A percentile compares a stretch with the other conserved stretches of the same genome.
Evolutionary conservation across 2,113 vertebrate species (phyloP).

Genomic region (Rostratula benghalensis): DNA sequence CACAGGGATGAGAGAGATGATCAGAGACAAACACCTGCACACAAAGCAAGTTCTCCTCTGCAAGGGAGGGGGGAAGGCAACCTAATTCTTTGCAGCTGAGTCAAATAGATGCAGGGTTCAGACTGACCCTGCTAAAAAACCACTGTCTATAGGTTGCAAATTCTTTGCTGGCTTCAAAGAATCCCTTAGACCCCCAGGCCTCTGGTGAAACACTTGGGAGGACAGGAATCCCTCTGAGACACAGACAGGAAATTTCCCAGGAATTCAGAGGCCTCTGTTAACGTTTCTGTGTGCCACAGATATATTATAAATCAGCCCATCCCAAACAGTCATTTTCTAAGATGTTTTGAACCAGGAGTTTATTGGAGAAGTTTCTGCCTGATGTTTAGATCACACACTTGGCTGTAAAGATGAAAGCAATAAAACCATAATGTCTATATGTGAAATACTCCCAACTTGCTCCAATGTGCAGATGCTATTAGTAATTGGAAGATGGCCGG

Average conservation of each 20-base stretch:
- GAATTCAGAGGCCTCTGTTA: background rate
- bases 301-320: background rate
- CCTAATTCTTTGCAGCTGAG: background rate
- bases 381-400: slow-evolving; percentile 38
- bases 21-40: background rate
- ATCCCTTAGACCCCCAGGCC: background rate
- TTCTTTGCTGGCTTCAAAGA: slow-evolving; percentile 23
- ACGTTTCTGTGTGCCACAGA: slow-evolving; percentile 21
- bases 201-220: background rate
- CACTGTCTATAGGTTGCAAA: background rate
- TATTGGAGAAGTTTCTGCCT: slow-evolving; percentile 17
- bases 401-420: slow-evolving; percentile 68
- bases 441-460: slow-evolving; percentile 31
- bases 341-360: background rate
- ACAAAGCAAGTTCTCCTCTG: background rate
- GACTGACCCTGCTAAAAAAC: background rate
- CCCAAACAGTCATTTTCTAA: slow-evolving; percentile 27
- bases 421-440: slow-evolving; percentile 49
- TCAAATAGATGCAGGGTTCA: background rate
- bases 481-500: background rate
- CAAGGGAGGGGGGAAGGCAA: background rate
- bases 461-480: background rate
- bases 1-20: background rate
- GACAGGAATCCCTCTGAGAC: background rate
- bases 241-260: background rate